Conservation (phyloP, 2,888 invertebrate genomes). For the Pyrgus malvae region DNA sequence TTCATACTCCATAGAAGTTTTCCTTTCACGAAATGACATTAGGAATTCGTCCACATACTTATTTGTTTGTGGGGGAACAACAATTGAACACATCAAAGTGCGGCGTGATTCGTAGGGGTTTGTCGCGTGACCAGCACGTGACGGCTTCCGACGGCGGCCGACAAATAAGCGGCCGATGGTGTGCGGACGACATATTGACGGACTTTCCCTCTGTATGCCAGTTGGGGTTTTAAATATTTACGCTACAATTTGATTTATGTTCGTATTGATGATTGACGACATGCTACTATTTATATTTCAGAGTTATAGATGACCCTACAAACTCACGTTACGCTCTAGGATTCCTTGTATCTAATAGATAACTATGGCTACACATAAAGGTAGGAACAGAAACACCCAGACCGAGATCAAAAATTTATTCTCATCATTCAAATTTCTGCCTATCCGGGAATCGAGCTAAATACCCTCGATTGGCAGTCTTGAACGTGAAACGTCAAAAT, state of each 20-base stretch:
- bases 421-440: no score
- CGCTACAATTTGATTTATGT: background rate
- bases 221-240: background rate
- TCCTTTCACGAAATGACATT: background rate
- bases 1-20: background rate
- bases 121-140: constrained; percentile 19
- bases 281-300: no score
- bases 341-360: no score
- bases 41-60: background rate
- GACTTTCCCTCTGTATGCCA: background rate
- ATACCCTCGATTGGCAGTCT: no score
- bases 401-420: no score
- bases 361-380: no score
- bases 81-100: background rate
- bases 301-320: no score
- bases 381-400: no score
- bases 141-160: constrained; percentile 9
- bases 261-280: no score
- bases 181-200: constrained; percentile 4
- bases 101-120: constrained; percentile 2
- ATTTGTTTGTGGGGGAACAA: constrained; percentile 1
- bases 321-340: no score
- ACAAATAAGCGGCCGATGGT: constrained; percentile 10
- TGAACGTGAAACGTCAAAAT: no score
- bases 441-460: no score